Evolutionary conservation across 1,140 invertebrate genomes (phyloP).

Genomic region (Saccostrea cuccullata): DNA sequence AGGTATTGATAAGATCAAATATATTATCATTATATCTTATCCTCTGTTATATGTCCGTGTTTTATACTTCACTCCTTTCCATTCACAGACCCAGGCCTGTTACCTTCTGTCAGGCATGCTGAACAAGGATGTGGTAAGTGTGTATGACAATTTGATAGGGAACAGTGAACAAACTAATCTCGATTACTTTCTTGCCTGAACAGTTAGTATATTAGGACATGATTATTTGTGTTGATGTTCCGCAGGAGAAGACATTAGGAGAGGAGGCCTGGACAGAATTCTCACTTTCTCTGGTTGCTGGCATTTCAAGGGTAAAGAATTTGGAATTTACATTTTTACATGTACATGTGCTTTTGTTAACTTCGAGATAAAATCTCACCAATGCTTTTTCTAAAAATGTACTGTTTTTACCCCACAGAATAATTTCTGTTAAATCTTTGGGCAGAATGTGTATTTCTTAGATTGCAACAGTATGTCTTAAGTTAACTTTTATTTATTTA

Average conservation of each 20-base stretch:
- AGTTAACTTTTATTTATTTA: not conserved
- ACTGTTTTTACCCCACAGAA: not conserved
- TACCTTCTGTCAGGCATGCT: conserved; percentile 25
- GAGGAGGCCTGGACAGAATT: conserved; percentile 36
- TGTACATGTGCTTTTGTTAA: not conserved
- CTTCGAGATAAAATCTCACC: no score
- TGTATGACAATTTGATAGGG: not conserved
- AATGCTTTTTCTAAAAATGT: no score
- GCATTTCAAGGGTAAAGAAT: conserved; percentile 28
- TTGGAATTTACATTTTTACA: not conserved
- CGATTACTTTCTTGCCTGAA: not conserved
- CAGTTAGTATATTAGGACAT: not conserved
- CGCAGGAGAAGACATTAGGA: conserved; percentile 33
- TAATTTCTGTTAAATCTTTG: not conserved
- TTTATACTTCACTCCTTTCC: not conserved
- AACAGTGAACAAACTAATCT: not conserved
- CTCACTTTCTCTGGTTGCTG: conserved; percentile 19
- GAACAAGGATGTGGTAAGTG: conserved; percentile 44
- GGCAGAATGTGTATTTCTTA: not conserved
- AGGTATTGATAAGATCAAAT: not conserved
- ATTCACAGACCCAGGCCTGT: conserved; percentile 38
- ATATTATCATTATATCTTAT: no score
- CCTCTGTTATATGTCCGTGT: no score
- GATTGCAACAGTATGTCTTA: not conserved
- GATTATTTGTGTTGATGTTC: not conserved